Conservation (phyloP, 2,113 vertebrate species). For the Nerophis lumbriciformis region DNA sequence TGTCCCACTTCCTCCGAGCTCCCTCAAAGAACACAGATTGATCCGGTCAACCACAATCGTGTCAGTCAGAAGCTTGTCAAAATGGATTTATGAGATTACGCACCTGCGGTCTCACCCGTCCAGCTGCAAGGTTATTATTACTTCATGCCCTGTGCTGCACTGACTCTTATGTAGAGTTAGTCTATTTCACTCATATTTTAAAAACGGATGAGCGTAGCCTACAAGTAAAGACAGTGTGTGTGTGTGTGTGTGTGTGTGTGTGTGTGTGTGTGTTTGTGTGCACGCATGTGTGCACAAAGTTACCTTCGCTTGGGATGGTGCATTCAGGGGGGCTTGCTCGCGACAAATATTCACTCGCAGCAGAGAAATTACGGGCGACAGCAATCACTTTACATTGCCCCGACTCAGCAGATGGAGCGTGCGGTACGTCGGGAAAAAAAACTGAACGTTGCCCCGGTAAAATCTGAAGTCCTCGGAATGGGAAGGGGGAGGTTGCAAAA, state of each 20-base stretch:
- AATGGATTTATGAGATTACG: constrained; percentile 2
- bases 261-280: constrained; percentile 3
- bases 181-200: constrained; percentile 43
- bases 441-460: constrained; percentile 27
- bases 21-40: background rate
- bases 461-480: constrained; percentile 11
- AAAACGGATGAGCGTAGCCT: constrained; percentile 45
- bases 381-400: constrained; percentile 68
- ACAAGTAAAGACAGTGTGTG: constrained; percentile 40
- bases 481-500: background rate
- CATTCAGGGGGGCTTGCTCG: constrained; percentile 16
- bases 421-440: constrained; percentile 42
- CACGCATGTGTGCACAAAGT: constrained; percentile 22
- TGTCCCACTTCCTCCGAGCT: background rate
- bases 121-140: background rate
- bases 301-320: constrained; percentile 36
- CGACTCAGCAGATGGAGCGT: constrained; percentile 62
- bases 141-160: constrained; percentile 11
- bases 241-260: background rate
- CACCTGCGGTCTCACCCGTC: background rate
- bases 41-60: background rate
- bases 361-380: constrained; percentile 61
- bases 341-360: constrained; percentile 44
- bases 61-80: background rate
- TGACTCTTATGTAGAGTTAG: constrained; percentile 25